These are phyloP conservation scores for Diadumene lineata DNA, from an alignment of 92 coral and sea anemone species.

Conservation along the genomic window DNA sequence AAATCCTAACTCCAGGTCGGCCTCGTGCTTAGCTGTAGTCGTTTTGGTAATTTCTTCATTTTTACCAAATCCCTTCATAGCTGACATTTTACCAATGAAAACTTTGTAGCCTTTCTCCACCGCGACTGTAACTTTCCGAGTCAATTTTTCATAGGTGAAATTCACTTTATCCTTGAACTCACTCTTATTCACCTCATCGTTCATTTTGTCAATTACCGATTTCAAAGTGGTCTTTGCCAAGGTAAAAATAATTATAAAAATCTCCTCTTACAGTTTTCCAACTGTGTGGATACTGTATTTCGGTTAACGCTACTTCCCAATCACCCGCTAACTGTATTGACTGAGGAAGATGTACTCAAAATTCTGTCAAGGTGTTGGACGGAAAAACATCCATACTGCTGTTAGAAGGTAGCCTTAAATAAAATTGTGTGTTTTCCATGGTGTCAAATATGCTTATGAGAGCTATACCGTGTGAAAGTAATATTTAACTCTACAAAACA, in stretches of 20 bases:
- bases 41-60: background rate
- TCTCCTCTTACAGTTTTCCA: constrained; percentile 48
- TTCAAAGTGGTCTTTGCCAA: too few relatives aligned
- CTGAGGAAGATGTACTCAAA: constrained; percentile 36
- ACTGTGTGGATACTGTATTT: constrained; percentile 39
- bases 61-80: constrained; percentile 23
- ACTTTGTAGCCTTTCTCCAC: constrained; percentile 9
- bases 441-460: background rate
- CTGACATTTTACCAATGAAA: background rate
- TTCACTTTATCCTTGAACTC: constrained; percentile 9
- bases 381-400: constrained; percentile 37
- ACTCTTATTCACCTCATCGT: constrained; percentile 17
- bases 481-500: background rate
- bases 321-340: constrained; percentile 27
- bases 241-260: too few relatives aligned
- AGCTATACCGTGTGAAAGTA: background rate
- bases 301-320: constrained; percentile 56
- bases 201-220: constrained; percentile 31
- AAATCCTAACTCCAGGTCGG: constrained; percentile 28
- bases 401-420: constrained; percentile 39
- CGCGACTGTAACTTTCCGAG: constrained; percentile 30
- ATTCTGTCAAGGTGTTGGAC: constrained; percentile 48
- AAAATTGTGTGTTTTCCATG: constrained; percentile 59
- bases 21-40: constrained; percentile 34
- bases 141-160: constrained; percentile 24